These are phyloP conservation scores for Zygaena filipendulae DNA, from an alignment of 2,888 invertebrate genomes.

Conservation along the genomic window DNA sequence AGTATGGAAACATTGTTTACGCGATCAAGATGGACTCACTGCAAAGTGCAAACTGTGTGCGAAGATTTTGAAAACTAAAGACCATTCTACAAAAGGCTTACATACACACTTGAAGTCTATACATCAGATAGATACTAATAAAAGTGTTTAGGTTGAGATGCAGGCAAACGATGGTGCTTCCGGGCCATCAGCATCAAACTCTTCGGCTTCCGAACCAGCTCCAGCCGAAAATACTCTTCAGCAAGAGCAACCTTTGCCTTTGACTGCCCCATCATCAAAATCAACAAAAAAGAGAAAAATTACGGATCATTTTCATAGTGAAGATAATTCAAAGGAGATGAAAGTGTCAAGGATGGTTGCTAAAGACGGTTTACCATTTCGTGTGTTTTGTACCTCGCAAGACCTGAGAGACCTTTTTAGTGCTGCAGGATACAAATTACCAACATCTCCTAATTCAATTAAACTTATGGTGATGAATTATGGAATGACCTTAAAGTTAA, in stretches of 20 bases:
- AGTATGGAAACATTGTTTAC: too few species aligned
- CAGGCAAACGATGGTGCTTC: too few species aligned
- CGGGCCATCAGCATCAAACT: slow-evolving; percentile 1
- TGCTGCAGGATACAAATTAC: slow-evolving; percentile 12
- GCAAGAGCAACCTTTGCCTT: slow-evolving; percentile 1
- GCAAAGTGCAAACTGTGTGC: slow-evolving; percentile 13
- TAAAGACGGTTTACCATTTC: too few species aligned
- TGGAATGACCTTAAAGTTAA: slow-evolving; percentile 13
- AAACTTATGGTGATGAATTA: slow-evolving; percentile 16
- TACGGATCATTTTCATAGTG: too few species aligned
- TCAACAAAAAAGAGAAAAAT: not conserved
- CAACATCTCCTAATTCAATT: slow-evolving; percentile 12
- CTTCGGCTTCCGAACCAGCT: slow-evolving; percentile 1
- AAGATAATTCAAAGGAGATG: too few species aligned
- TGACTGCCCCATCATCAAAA: slow-evolving; percentile 1
- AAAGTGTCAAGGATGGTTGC: too few species aligned
- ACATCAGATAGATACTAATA: slow-evolving; percentile 1
- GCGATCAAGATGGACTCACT: slow-evolving; percentile 11
- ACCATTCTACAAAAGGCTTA: slow-evolving; percentile 10
- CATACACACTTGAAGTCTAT: slow-evolving; percentile 10
- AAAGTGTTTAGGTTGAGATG: not conserved
- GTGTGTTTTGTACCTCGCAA: too few species aligned
- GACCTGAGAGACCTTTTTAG: too few species aligned
- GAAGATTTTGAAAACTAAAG: slow-evolving; percentile 13
- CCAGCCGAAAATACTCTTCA: slow-evolving; percentile 1